Base-by-base conservation (phyloP, 2,797 vertebrate species). In the Echeneis naucrates region DNA sequence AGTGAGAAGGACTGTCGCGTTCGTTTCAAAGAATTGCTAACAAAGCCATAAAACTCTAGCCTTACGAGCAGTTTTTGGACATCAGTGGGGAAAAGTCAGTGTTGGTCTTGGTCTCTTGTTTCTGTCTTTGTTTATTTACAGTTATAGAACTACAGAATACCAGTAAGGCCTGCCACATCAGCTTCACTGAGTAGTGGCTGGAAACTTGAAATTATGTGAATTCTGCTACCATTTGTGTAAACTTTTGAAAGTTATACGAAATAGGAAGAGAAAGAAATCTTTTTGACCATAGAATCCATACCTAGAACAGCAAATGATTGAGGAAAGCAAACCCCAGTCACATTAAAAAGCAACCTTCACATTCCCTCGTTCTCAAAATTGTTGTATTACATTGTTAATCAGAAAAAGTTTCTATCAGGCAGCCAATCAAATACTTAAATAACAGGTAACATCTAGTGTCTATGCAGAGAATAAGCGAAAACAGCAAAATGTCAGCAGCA, bases 401-500 rank as follows among this genome's bases (percentile, higher is more conserved):
- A 35, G 27, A 42, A 54, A 24, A 19, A n/a, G n/a, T 68, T 26
- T 37, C 33, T 48, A 38, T 44, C 40, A 65, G 30, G 16, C 35
- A 78, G 58, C 33, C 60, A 47, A 48, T 60, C 19, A 68, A 63
- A 80, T 81, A 74, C 44, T 53, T 53, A 24, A 38, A 69, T 24
- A 61, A 59, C 77, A 53, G 51, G 30, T 67, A 44, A 62, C 45
- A 72, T 38, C 56, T 82, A 26, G 24, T 66, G 75, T 72, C 56
- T 78, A 72, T 45, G 53, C 50, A 64, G 52, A 64, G 52, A 55
- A 79, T 47, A 66, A 67, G 59, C 21, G 65, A 65, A 40, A 79
- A 72, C 59, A 75, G 67, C 47, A 72, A 69, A 61, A 69, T 45
- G 72, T 77, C 67, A 64, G 79, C 69, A 47, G 70, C 7, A 10